Percentiles rank a stretch among this genome's conserved stretches.
phyloP scores from a whole-genome alignment of 2,113 vertebrate species.

The Marcusenius ussheri region DNA sequence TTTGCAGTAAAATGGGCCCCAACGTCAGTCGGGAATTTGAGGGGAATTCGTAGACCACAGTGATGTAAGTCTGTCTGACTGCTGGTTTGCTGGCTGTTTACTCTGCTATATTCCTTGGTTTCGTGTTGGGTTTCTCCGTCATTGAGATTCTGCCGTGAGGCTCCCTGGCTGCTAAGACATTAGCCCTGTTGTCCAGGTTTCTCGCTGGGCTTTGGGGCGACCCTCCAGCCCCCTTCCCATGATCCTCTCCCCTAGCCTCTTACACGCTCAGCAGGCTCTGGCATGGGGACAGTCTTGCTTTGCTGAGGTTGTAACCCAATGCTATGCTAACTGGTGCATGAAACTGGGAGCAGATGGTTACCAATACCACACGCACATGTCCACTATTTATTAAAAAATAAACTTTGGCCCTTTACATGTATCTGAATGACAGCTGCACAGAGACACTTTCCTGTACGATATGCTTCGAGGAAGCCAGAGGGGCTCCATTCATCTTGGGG shows the following conservation, averaged over 20 bases:
- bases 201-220: not conserved
- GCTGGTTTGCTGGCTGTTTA: not conserved
- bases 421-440: not conserved
- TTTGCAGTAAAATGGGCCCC: not conserved
- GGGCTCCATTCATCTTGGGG: not conserved
- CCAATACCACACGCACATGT: slow-evolving; percentile 40
- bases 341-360: slow-evolving; percentile 20
- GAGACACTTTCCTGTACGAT: not conserved
- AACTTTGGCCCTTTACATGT: not conserved
- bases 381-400: slow-evolving; percentile 28
- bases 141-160: not conserved
- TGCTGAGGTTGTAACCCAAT: slow-evolving; percentile 48
- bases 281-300: slow-evolving; percentile 25
- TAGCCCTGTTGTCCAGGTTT: not conserved
- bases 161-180: not conserved
- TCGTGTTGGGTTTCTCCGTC: not conserved
- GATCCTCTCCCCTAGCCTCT: not conserved
- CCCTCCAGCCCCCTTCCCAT: not conserved
- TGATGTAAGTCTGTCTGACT: not conserved
- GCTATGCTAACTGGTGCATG: slow-evolving; percentile 45
- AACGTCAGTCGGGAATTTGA: not conserved
- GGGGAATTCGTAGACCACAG: not conserved
- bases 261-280: not conserved
- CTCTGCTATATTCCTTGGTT: not conserved
- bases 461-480: not conserved